These are phyloP conservation scores for Lamprologus sp. DNA, from an alignment of 2,113 vertebrate species.

Conservation along the genomic window DNA sequence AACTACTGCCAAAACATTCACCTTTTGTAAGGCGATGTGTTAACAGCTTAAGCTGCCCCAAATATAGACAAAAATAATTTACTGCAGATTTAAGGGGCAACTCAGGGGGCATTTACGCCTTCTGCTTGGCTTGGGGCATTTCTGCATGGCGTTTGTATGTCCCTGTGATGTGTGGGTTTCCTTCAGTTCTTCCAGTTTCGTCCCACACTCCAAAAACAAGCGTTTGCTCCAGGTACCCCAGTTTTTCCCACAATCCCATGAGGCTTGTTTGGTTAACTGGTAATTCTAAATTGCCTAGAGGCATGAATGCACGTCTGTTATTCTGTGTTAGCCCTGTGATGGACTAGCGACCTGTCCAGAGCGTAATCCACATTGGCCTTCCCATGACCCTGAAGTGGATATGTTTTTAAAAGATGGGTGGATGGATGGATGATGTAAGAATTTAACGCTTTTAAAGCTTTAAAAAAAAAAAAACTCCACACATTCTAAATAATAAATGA, in stretches of 20 bases:
- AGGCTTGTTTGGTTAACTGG: not conserved
- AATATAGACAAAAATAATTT: not conserved
- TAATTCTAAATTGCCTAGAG: not conserved
- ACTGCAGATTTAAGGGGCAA: not conserved
- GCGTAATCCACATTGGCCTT: not conserved
- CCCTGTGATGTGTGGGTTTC: not conserved
- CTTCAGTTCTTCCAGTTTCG: not conserved
- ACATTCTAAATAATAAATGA: not conserved
- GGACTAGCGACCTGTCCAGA: not conserved
- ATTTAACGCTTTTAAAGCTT: not conserved
- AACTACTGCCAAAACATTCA: not conserved
- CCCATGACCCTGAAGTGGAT: not conserved
- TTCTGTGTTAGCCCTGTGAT: not conserved
- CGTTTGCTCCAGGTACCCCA: not conserved
- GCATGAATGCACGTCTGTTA: not conserved
- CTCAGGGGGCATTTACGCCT: not conserved
- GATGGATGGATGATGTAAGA: not conserved
- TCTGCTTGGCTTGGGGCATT: not conserved
- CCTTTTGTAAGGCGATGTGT: not conserved
- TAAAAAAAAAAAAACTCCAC: accelerated
- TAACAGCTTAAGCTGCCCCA: not conserved
- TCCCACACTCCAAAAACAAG: not conserved
- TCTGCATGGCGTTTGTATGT: not conserved
- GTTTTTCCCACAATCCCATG: not conserved
- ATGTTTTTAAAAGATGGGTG: not conserved